Evolutionary conservation across 2,888 invertebrate species (phyloP).

Genomic region (Catonia carolina): DNA sequence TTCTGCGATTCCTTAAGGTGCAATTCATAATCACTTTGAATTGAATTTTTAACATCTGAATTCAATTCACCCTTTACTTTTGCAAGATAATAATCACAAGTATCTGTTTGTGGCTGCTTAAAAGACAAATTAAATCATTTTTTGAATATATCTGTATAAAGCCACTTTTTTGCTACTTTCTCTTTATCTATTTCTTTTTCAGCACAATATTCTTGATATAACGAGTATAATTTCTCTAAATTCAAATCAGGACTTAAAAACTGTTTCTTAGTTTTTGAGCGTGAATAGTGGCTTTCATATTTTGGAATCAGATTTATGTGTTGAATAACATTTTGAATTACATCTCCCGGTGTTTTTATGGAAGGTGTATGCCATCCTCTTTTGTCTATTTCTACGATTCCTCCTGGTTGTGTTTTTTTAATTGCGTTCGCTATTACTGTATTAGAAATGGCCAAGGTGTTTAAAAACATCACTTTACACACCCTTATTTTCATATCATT

Average conservation of each 20-base stretch:
- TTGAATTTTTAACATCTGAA: too few species aligned
- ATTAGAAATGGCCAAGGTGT: too few species aligned
- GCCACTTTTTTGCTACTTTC: too few species aligned
- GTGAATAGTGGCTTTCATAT: constrained; percentile 14
- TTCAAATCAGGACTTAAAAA: constrained; percentile 1
- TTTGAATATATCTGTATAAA: too few species aligned
- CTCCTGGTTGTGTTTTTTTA: constrained; percentile 14
- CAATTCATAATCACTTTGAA: too few species aligned
- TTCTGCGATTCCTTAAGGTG: too few species aligned
- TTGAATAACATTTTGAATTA: constrained; percentile 9
- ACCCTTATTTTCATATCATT: too few species aligned
- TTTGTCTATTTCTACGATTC: constrained; percentile 14
- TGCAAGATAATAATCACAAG: neutral
- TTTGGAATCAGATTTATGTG: constrained; percentile 9
- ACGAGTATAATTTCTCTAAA: neutral
- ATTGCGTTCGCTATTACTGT: constrained; percentile 8
- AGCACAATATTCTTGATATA: constrained; percentile 8
- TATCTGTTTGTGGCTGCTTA: too few species aligned
- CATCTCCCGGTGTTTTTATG: constrained; percentile 7
- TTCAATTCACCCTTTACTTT: too few species aligned
- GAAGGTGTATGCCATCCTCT: constrained; percentile 15
- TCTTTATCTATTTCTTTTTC: too few species aligned
- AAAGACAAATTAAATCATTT: too few species aligned
- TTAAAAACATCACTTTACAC: too few species aligned
- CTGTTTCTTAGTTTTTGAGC: constrained; percentile 6